Evolutionary conservation across 2,113 vertebrate genomes (phyloP), one percentile per base, ranked within the genome.

Genomic region (Gallinago undulata): DNA sequence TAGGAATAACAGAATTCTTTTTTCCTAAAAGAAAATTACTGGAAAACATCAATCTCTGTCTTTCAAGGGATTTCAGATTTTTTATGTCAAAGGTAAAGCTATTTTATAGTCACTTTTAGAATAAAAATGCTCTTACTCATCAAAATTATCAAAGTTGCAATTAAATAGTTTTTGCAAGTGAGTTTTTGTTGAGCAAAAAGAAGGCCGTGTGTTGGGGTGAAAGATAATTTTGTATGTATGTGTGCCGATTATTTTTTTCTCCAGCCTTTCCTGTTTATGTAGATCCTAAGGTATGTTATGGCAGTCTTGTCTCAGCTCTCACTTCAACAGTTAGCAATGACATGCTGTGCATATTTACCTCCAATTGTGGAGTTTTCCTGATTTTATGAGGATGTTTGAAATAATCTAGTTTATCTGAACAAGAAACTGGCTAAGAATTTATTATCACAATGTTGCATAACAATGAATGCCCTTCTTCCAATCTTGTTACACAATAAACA

Each of bases 291-390:
- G 2, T 45, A 25, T 31, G 5, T 68, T 37, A 35, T 41, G 6
- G 3, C 25, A 39, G 5, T 62, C 35, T 7, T 53, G 14, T 45
- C 41, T 77, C 19, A 57, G 1, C 10, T 63, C 47, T 55, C 23
- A 59, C 30, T 13, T 62, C 59, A 21, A 2, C 0, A 0, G 2
- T 9, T 78, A 39, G 2, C 19, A 47, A 37, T 10, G 11, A 31
- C 11, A 7, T 25, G 41, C 17, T 75, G 3, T n/a, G 7, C 28
- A 10, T 4, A 33, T 8, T 30, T 84, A 37, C 11, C 8, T 84
- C 21, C 7, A 4, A 4, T 39, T 11, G 5, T 8, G 1, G 28
- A 37, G 1, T 24, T 47, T 77, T 27, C 19, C 3, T 50, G 87
- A 24, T 56, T 89, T 84, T 80, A 59, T 72, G 19, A 87, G 21